Base-by-base conservation (phyloP, 2,888 invertebrate species). In the Drosophila mimica region DNA sequence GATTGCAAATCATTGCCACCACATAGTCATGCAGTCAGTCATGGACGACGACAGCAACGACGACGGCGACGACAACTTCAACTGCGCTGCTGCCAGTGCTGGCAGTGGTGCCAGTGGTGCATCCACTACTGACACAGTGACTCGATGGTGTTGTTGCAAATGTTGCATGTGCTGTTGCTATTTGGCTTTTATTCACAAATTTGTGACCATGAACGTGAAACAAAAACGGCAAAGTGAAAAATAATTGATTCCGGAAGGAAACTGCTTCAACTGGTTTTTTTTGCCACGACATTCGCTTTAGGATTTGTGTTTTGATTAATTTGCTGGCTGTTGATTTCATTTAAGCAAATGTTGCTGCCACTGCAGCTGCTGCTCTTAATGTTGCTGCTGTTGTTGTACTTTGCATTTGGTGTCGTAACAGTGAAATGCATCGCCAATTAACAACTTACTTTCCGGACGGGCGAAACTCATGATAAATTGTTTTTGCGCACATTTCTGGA, bases 191-290 rank as follows among this genome's bases (percentile, higher is more conserved):
- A 38, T 33, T 74, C 62, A 70, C 69, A 63, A 69, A 74, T 75
- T 65, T 76, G 83, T 81, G 88, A 76, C 85, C 85, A 88, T 86
- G 85, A 86, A 86, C 85, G 81, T 86, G 82, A 88, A 89, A 86
- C 61, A 73, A 68, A 54, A 54, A 70, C 74, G 75, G 69, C 73
- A 77, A 79, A 86, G 78, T 80, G 80, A 79, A 82, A 86, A 88
- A 89, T 92, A 92, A 92, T 92, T 91, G 90, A 92, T 92, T 92
- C 92, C 92, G 92, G 92, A 92, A 92, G 92, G 92, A 92, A 92
- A 92, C 92, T 91, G 86, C 90, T 88, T 82, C 81, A 88, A 91
- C 92, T 86, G 88, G 92, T 91, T 92, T 92, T 91, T 89, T 36
- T 43, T 61, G 59, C 54, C 66, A 67, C 40, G 33, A 34, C 20